Evolutionary conservation across 2,888 invertebrate species (phyloP).

Genomic region (Stramonita haemastoma): DNA sequence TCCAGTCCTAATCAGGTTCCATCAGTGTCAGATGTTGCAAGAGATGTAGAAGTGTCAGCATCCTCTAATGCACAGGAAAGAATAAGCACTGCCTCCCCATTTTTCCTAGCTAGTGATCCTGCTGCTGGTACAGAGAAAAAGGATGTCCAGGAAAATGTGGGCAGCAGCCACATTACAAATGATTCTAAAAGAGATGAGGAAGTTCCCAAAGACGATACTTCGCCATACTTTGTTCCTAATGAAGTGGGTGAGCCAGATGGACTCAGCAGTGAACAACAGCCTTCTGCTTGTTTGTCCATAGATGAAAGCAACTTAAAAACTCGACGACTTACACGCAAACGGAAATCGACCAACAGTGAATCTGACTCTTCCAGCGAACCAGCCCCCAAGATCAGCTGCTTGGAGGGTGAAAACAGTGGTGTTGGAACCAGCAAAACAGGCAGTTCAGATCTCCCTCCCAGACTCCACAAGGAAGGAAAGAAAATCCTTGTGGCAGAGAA

Average conservation of each 20-base stretch:
- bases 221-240: neutral
- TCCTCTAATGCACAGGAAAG: neutral
- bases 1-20: neutral
- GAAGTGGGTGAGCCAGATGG: neutral
- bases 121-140: neutral
- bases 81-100: neutral
- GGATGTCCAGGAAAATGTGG: neutral
- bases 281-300: neutral
- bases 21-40: neutral
- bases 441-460: conserved; percentile 36
- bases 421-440: neutral
- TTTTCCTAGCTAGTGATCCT: neutral
- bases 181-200: neutral
- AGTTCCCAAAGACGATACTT: neutral
- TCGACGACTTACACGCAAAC: conserved; percentile 45
- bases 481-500: neutral
- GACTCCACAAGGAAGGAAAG: conserved; percentile 30
- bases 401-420: conserved; percentile 17
- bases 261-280: neutral
- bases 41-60: neutral
- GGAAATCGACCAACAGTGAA: conserved; percentile 49
- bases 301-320: conserved; percentile 33
- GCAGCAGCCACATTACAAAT: neutral
- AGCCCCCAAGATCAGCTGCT: conserved; percentile 42
- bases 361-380: conserved; percentile 43